Evolutionary conservation across 2,113 vertebrate species (phyloP), one percentile per base, ranked within the genome.

Genomic region (Camarhynchus parvulus): DNA sequence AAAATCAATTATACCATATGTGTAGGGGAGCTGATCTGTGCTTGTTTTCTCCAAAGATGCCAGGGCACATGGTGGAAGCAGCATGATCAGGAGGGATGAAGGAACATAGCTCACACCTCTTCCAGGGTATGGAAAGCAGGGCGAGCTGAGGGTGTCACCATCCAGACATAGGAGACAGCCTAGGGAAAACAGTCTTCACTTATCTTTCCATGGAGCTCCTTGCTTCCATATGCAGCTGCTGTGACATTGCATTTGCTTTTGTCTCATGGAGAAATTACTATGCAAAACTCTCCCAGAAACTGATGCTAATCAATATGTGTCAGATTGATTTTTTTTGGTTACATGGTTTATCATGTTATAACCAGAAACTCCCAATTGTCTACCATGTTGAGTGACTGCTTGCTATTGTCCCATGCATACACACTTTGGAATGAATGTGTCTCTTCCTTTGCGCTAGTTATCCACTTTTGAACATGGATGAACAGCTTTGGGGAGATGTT

Each of bases 1-100:
- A 68, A 79, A 63, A 47, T 59, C 0, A 0, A 61, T 19, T 30
- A 13, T 55, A 44, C 17, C 7, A 1, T 33, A 47, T 1, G 22
- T 37, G 33, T 67, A 30, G 62, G 20, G 17, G 39, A 87, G 35
- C 18, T 81, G 21, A 12, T 64, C 23, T 64, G 8, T 27, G 30
- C 16, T 89, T 69, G 24, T 42, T 58, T 81, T 25, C 23, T 83
- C 35, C 44, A 42, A 67, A 28, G 30, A 64, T 47, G 18, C 30
- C 18, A 8, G 66, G 79, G 7, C 21, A 41, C 11, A n/a, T 5
- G 20, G 58, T 58, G 15, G 39, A 69, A 68, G 11, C n/a, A 87
- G 42, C 31, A 67, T 79, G 58, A 79, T 50, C 3, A 2, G 13
- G 20, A 59, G 41, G 28, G 42, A 53, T 44, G 33, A 27, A 62